Evolutionary conservation across 1,140 invertebrate species (phyloP).

Genomic region (Cydia fagiglandana): DNA sequence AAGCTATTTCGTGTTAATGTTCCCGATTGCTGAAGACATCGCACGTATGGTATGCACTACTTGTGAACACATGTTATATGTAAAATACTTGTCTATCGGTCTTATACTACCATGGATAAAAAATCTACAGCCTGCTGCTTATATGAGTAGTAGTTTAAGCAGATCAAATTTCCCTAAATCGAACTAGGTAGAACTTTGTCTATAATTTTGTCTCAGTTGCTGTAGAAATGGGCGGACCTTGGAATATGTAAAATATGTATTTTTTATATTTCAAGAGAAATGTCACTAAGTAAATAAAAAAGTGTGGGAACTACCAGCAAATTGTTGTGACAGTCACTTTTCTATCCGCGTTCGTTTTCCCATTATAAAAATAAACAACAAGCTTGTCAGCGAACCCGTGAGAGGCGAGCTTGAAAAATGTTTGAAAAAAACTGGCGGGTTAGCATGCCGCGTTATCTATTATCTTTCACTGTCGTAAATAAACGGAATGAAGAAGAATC

Average conservation of each 20-base stretch:
- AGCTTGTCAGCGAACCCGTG: conserved; percentile 28
- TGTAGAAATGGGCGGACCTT: too few relatives aligned
- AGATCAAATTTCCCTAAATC: too few relatives aligned
- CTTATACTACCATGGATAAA: too few relatives aligned
- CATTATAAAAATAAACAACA: conserved; percentile 37
- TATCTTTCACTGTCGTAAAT: conserved; percentile 20
- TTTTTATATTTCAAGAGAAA: conserved; percentile 14
- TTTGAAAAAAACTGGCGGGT: conserved; percentile 8
- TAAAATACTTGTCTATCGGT: too few relatives aligned
- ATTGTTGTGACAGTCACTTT: conserved; percentile 34
- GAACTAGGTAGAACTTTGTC: too few relatives aligned
- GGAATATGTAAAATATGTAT: not conserved
- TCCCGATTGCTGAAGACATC: not conserved
- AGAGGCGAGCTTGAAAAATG: conserved; percentile 21
- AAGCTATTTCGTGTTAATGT: too few relatives aligned
- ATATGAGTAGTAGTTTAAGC: too few relatives aligned
- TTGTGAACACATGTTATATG: not conserved
- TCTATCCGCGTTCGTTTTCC: conserved; percentile 37
- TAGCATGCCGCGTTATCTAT: conserved; percentile 11
- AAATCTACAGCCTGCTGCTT: too few relatives aligned
- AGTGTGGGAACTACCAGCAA: conserved; percentile 12
- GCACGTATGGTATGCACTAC: not conserved
- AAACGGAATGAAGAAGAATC: conserved; percentile 8
- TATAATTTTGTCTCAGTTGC: too few relatives aligned
- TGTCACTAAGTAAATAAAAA: conserved; percentile 5